These are phyloP conservation scores for Eulemur albifrons DNA, from an alignment of 2,797 vertebrate species.

Conservation along the genomic window DNA sequence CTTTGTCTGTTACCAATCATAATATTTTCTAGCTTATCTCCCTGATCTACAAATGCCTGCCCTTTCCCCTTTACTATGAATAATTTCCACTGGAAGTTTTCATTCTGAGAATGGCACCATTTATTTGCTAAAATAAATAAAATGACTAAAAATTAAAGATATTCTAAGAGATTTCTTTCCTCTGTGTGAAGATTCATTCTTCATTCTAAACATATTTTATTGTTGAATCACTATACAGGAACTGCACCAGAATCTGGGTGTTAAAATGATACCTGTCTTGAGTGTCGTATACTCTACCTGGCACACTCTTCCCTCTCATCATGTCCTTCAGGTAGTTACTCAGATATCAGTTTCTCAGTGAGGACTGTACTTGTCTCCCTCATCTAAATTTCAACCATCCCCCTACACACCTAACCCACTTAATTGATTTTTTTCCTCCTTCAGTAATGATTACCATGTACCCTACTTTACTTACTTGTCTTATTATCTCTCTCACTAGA, in stretches of 20 bases:
- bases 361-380: background rate
- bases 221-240: background rate
- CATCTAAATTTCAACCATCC: background rate
- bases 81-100: slow-evolving; percentile 10
- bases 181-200: background rate
- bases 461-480: background rate
- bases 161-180: slow-evolving; percentile 28
- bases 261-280: background rate
- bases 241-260: background rate
- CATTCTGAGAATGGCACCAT: background rate
- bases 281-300: background rate
- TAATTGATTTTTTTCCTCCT: background rate
- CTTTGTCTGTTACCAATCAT: slow-evolving; percentile 5
- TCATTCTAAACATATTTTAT: slow-evolving; percentile 3
- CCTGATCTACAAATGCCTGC: background rate
- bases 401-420: rapidly evolving
- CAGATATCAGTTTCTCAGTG: background rate
- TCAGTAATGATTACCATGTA: background rate
- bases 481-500: background rate
- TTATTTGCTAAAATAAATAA: slow-evolving; percentile 56
- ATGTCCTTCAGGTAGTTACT: background rate
- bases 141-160: slow-evolving; percentile 39
- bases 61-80: background rate
- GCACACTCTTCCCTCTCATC: background rate
- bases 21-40: background rate